Conservation (phyloP, 2,888 invertebrate species). For the Erynnis tages region DNA sequence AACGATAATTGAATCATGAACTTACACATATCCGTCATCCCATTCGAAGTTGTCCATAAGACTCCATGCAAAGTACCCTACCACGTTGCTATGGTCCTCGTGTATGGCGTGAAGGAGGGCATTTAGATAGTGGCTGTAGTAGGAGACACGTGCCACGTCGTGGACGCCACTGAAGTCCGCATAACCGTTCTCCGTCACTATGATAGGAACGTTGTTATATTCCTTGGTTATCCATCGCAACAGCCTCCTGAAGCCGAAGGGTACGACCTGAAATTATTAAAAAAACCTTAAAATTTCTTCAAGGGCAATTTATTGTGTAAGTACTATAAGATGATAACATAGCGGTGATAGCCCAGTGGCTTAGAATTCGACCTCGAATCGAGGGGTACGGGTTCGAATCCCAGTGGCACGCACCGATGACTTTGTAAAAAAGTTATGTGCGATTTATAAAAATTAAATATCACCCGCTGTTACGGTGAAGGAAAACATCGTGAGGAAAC, state of each 20-base stretch:
- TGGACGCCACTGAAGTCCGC: constrained; percentile 77
- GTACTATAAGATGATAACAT: too few species aligned
- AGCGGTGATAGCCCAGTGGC: too few species aligned
- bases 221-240: constrained; percentile 77
- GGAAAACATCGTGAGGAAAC: too few species aligned
- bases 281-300: too few species aligned
- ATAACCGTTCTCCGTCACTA: constrained; percentile 81
- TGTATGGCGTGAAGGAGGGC: constrained; percentile 73
- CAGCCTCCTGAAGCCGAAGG: constrained; percentile 80
- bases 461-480: too few species aligned
- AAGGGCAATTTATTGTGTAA: too few species aligned
- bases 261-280: constrained; percentile 73
- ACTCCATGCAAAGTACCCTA: constrained; percentile 90
- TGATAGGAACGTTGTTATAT: constrained; percentile 76
- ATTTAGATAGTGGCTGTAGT: constrained; percentile 78
- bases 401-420: too few species aligned
- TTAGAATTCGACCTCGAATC: too few species aligned
- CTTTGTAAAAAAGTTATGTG: too few species aligned
- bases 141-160: constrained; percentile 79
- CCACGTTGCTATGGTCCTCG: constrained; percentile 83
- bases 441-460: too few species aligned
- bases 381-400: too few species aligned
- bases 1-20: constrained; percentile 35
- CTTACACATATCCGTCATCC: constrained; percentile 88
- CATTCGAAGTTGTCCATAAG: constrained; percentile 93